phyloP scores from a whole-genome alignment of 1,140 invertebrate species.

The Trichonephila clavipes region DNA sequence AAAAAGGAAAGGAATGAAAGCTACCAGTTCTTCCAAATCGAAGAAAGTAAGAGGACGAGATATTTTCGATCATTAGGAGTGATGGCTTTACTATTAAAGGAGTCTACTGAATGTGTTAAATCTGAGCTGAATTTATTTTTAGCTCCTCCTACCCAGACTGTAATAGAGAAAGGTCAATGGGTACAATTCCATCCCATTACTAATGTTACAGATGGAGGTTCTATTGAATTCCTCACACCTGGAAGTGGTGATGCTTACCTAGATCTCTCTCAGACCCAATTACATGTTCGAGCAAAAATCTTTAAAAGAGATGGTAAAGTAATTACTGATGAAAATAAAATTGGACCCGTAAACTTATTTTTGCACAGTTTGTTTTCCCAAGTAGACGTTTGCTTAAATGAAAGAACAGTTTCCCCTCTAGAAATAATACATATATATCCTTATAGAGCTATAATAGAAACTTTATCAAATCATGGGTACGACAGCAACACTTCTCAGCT shows the following conservation, averaged over 20 bases:
- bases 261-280: too few relatives aligned
- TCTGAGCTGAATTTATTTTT: constrained; percentile 6
- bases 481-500: constrained; percentile 23
- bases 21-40: neutral
- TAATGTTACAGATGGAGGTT: too few relatives aligned
- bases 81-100: neutral
- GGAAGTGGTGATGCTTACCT: too few relatives aligned
- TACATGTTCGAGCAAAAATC: too few relatives aligned
- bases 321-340: too few relatives aligned
- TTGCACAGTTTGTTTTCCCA: too few relatives aligned
- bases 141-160: too few relatives aligned
- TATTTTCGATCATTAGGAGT: neutral
- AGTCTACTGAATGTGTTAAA: neutral
- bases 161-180: too few relatives aligned
- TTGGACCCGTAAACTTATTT: too few relatives aligned
- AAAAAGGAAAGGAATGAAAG: neutral
- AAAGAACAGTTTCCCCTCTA: neutral
- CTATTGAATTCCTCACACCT: too few relatives aligned
- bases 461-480: constrained; percentile 43
- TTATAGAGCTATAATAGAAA: constrained; percentile 39
- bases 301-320: too few relatives aligned
- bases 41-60: neutral
- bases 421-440: neutral
- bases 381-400: neutral
- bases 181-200: too few relatives aligned